phyloP scores from a whole-genome alignment of 2,113 vertebrate species.

The Macroglossus sobrinus region DNA sequence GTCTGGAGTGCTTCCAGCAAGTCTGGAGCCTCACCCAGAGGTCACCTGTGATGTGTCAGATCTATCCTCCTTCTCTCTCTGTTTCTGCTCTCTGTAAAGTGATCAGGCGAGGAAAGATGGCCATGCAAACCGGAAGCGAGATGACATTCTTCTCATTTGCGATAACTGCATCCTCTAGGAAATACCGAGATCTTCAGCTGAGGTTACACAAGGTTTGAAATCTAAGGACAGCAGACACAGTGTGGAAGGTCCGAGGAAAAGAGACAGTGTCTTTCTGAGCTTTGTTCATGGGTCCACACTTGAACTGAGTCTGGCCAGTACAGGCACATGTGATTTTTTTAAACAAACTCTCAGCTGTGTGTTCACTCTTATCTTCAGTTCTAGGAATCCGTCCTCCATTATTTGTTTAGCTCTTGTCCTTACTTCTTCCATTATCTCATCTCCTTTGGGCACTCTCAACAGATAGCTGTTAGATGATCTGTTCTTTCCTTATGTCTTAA shows the following conservation, averaged over 20 bases:
- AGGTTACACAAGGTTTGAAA: not conserved
- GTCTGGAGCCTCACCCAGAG: not conserved
- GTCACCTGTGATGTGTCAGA: no score
- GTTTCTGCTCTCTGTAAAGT: not conserved
- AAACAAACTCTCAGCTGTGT: not conserved
- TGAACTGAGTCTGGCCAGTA: not conserved
- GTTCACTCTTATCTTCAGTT: not conserved
- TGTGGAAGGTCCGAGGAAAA: not conserved
- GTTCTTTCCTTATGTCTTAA: not conserved
- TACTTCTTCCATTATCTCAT: not conserved
- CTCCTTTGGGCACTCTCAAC: not conserved
- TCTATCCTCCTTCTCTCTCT: not conserved
- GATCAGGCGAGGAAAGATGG: not conserved
- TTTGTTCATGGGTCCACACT: not conserved
- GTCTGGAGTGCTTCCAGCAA: not conserved
- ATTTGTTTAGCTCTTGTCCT: not conserved
- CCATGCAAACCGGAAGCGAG: not conserved
- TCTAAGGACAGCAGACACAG: not conserved
- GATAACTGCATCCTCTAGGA: not conserved
- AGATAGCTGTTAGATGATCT: no score
- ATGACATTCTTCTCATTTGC: not conserved
- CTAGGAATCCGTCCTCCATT: not conserved
- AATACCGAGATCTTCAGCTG: not conserved
- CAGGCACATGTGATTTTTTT: not conserved
- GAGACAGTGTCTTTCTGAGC: not conserved